Evolutionary conservation across 1,140 invertebrate species (phyloP).

Genomic region (Drosophila insularis): DNA sequence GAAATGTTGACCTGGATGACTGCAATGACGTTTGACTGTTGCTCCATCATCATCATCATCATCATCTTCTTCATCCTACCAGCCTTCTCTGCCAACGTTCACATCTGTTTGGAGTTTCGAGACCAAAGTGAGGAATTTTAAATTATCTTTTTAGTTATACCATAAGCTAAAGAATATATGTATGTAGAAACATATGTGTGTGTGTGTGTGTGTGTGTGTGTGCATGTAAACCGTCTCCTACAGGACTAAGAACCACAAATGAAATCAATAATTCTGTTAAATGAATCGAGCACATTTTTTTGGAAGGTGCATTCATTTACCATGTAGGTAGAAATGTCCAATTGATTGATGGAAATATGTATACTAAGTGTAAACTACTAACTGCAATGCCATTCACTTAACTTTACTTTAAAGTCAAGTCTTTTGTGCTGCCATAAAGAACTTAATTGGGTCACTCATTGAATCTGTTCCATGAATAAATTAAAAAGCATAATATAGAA

Average conservation of each 20-base stretch:
- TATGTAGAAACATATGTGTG: not conserved
- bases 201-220: not conserved
- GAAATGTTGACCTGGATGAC: constrained; percentile 19
- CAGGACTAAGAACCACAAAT: not conserved
- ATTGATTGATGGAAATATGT: not conserved
- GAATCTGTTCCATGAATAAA: constrained; percentile 14
- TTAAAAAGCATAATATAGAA: constrained; percentile 1
- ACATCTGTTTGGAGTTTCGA: not conserved
- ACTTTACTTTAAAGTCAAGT: not conserved
- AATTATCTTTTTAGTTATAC: constrained; percentile 28
- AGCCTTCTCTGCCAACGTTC: not conserved
- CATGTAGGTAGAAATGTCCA: not conserved
- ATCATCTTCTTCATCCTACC: not conserved
- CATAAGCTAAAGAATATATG: constrained; percentile 1
- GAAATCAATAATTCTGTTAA: constrained; percentile 3
- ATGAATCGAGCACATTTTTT: not conserved
- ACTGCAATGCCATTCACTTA: not conserved
- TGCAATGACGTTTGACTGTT: constrained; percentile 16
- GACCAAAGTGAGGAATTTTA: constrained; percentile 24
- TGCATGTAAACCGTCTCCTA: not conserved
- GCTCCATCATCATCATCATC: not conserved
- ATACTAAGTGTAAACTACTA: not conserved
- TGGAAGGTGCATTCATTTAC: too few species aligned
- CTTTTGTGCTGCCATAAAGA: not conserved
- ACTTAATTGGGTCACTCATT: constrained; percentile 12